Percentiles rank a stretch among this genome's conserved stretches.
Evolutionary conservation across 2,888 invertebrate species (phyloP).

Genomic region (Agriotes lineatus): DNA sequence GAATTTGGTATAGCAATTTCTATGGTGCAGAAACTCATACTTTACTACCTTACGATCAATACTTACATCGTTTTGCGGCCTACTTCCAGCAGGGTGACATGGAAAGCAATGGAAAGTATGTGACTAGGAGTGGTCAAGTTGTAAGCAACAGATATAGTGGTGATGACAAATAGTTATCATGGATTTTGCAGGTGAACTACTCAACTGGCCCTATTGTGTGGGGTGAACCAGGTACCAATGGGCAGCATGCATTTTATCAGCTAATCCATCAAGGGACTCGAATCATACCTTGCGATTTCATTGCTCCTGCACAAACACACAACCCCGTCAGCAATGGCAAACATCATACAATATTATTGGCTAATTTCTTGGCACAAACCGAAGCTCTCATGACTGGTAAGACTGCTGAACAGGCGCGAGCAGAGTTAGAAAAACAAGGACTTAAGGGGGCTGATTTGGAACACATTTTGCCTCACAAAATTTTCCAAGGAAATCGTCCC

Average conservation of each 20-base stretch:
- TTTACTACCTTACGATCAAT: constrained; percentile 97
- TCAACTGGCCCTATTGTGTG: constrained; percentile 87
- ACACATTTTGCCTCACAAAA: constrained; percentile 93
- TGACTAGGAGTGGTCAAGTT: constrained; percentile 77
- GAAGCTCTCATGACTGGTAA: constrained; percentile 92
- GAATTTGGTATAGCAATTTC: constrained; percentile 96
- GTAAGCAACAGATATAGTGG: no score
- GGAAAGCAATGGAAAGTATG: constrained; percentile 99
- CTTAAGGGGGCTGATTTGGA: constrained; percentile 79
- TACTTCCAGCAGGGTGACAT: constrained; percentile 99
- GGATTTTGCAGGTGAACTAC: constrained; percentile 67
- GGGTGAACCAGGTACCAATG: constrained; percentile 99
- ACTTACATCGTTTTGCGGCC: constrained; percentile 97
- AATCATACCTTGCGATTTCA: constrained; percentile 96
- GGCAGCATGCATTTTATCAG: constrained; percentile 99
- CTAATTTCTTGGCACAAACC: constrained; percentile 98
- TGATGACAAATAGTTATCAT: no score
- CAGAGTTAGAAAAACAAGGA: constrained; percentile 85
- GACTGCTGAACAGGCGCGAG: constrained; percentile 72
- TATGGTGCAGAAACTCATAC: constrained; percentile 96
- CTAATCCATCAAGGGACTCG: constrained; percentile 93
- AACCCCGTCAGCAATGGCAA: constrained; percentile 85
- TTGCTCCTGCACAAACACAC: constrained; percentile 92
- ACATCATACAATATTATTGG: constrained; percentile 94
- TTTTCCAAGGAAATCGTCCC: constrained; percentile 96